These are phyloP conservation scores for Labeo catla DNA, from an alignment of 2,113 vertebrate species.

Conservation along the genomic window DNA sequence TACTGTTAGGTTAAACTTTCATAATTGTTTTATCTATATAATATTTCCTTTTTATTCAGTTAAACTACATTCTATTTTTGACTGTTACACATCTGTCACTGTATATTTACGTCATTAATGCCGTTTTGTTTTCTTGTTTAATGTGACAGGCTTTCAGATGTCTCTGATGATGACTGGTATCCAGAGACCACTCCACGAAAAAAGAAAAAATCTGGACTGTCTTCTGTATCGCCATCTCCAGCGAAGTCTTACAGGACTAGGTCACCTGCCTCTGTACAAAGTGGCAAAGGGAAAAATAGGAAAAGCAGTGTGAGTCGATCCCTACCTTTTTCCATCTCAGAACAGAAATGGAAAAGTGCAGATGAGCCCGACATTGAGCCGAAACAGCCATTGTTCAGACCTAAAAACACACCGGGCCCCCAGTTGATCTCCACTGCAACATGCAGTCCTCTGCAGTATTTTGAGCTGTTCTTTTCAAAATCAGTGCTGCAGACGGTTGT, in stretches of 20 bases:
- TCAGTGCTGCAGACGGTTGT: not conserved
- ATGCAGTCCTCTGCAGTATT: constrained; percentile 38
- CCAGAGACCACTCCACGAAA: not conserved
- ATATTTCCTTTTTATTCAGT: too few relatives aligned
- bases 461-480: not conserved
- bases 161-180: not conserved
- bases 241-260: not conserved
- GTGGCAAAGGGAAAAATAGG: not conserved
- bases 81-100: not conserved
- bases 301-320: not conserved
- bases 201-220: not conserved
- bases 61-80: too few relatives aligned
- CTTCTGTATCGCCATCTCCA: not conserved
- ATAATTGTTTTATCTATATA: too few relatives aligned
- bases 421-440: constrained; percentile 29
- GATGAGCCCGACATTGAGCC: constrained; percentile 7
- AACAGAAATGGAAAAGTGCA: not conserved
- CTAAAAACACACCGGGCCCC: not conserved
- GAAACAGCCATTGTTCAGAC: not conserved
- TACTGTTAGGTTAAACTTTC: too few relatives aligned
- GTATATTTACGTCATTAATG: not conserved
- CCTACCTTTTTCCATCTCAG: not conserved
- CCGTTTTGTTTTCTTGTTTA: not conserved
- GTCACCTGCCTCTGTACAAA: not conserved
- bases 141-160: not conserved